Percentiles rank a stretch among this genome's conserved stretches.
phyloP scores from a whole-genome alignment of 2,888 invertebrate species.

The Ganaspis brasiliensis region DNA sequence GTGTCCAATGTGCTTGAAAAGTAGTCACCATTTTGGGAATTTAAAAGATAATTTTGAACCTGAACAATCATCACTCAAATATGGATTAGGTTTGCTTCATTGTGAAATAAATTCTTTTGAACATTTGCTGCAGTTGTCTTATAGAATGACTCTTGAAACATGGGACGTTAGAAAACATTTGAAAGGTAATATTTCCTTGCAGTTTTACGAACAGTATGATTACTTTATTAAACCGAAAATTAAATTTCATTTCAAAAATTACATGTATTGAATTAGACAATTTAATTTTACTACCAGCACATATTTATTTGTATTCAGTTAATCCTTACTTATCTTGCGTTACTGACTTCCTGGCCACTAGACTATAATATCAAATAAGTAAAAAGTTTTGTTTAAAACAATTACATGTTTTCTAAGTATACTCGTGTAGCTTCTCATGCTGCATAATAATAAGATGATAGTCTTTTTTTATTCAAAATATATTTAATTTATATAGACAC shows the following conservation, averaged over 20 bases:
- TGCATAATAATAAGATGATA: background rate
- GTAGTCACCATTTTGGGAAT: background rate
- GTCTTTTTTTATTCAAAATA: background rate
- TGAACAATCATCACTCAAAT: background rate
- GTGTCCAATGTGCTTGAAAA: constrained; percentile 1
- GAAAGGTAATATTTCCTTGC: background rate
- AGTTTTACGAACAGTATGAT: background rate
- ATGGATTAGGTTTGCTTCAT: background rate
- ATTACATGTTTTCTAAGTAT: background rate
- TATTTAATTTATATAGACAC: background rate
- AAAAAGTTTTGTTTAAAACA: background rate
- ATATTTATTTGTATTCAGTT: constrained; percentile 3
- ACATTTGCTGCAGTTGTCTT: constrained; percentile 3
- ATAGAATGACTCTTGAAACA: background rate
- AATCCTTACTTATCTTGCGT: background rate
- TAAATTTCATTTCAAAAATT: background rate
- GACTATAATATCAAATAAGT: background rate
- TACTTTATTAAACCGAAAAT: background rate
- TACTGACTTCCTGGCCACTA: background rate
- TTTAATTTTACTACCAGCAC: background rate
- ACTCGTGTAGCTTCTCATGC: background rate
- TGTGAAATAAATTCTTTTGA: background rate
- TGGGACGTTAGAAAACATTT: background rate
- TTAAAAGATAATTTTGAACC: background rate
- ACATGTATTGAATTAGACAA: background rate